Evolutionary conservation across 2,113 vertebrate genomes (phyloP), one percentile per base, ranked within the genome.

Genomic region (Cyrtonyx montezumae): DNA sequence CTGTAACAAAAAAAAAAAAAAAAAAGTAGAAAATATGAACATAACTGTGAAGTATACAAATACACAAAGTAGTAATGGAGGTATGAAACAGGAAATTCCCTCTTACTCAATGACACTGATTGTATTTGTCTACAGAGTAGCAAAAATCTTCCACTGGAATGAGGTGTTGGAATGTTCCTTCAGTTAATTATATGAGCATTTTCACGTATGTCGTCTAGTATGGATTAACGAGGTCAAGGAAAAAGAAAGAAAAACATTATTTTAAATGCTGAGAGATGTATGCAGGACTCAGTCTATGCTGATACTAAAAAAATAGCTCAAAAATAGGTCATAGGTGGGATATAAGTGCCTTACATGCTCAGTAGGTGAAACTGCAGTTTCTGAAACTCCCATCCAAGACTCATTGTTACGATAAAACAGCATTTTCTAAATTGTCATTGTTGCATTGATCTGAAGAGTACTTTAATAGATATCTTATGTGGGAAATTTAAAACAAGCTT

Each of bases 401-500:
- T 58, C 26, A 26, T 74, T 90, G 37, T 90, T 91, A 93, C 74
- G 56, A 53, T 86, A 88, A 74, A 88, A 91, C 91, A 77, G 34
- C 46, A 56, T 88, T 93, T 93, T 90, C 82, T 87, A 63, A 95
- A 87, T 79, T 85, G 48, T 91, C 78, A 69, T 79, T 91, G 81
- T 90, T 89, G 55, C 32, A 80, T 49, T 51, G 71, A 83, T 45
- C 79, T 87, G 49, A 87, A 82, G 63, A 79, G 46, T 83, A 66
- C 53, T 91, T 84, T 87, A 91, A 85, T 79, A 51, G 84, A 21
- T 79, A 94, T 73, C 62, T 92, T 70, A 69, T 59, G 42, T 70
- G n/a, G 45, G 48, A 79, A 87, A 92, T 43, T 32, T 87, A 75
- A 92, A 84, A 53, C 58, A 85, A 87, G 36, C 21, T 77, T 84